Evolutionary conservation across 2,888 invertebrate genomes (phyloP).

Genomic region (Caenorhabditis imperialis): DNA sequence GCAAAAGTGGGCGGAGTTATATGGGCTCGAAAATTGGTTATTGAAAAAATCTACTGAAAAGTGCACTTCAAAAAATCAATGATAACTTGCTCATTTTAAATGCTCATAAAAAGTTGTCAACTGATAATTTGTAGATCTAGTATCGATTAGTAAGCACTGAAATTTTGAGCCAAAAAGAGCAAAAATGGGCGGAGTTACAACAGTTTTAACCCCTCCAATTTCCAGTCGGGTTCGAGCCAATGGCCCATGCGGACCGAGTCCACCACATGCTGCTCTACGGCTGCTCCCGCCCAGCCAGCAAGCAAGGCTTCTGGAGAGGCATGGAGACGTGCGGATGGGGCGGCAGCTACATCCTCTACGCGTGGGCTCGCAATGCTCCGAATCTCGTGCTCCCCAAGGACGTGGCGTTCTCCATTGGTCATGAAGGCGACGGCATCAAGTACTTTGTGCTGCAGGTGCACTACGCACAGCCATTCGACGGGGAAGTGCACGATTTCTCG

Average conservation of each 20-base stretch:
- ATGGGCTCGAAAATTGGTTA: too few species aligned
- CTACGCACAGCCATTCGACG: slow-evolving; percentile 77
- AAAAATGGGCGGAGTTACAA: too few species aligned
- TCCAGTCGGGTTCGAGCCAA: slow-evolving; percentile 81
- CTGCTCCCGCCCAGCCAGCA: slow-evolving; percentile 81
- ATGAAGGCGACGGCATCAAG: slow-evolving; percentile 79
- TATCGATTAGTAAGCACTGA: too few species aligned
- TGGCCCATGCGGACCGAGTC: slow-evolving; percentile 81
- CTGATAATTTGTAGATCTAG: background rate
- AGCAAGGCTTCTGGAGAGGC: slow-evolving; percentile 81
- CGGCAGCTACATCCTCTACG: slow-evolving; percentile 81
- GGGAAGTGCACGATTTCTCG: slow-evolving; percentile 79
- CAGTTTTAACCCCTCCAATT: slow-evolving; percentile 1
- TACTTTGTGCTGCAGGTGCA: slow-evolving; percentile 81
- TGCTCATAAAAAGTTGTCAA: slow-evolving; percentile 14
- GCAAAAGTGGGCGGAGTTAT: too few species aligned
- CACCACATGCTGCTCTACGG: slow-evolving; percentile 83
- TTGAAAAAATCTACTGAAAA: background rate
- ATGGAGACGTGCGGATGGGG: slow-evolving; percentile 78
- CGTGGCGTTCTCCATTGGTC: slow-evolving; percentile 82
- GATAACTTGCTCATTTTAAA: too few species aligned
- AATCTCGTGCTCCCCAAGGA: slow-evolving; percentile 81
- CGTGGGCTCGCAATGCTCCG: slow-evolving; percentile 83
- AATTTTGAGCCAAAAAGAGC: too few species aligned
- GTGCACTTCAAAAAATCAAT: too few species aligned